phyloP scores from a whole-genome alignment of 1,140 invertebrate species.

The Hylaeus volcanicus region DNA sequence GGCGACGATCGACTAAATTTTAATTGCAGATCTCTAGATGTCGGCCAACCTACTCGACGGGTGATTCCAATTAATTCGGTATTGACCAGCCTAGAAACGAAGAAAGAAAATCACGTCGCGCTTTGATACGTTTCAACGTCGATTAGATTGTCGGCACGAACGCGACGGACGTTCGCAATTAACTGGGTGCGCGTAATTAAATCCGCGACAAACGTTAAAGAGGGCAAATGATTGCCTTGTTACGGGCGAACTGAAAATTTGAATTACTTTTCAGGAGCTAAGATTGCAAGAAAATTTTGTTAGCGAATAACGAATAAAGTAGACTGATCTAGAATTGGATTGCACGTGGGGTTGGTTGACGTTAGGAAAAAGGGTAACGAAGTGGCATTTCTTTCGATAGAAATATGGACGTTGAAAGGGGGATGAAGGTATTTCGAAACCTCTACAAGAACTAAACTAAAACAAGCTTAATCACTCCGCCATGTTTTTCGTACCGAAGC shows the following conservation, averaged over 20 bases:
- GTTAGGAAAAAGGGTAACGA: too few species aligned
- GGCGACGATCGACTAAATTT: constrained; percentile 14
- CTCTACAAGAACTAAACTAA: too few species aligned
- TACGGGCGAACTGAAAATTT: background rate
- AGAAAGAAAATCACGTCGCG: constrained; percentile 22
- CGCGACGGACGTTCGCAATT: constrained; percentile 18
- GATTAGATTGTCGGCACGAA: constrained; percentile 26
- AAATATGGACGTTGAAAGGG: too few species aligned
- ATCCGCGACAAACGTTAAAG: background rate
- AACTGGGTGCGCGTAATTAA: constrained; percentile 26
- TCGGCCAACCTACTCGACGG: constrained; percentile 17
- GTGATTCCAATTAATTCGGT: constrained; percentile 44
- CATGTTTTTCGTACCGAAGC: too few species aligned
- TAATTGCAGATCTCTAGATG: constrained; percentile 41
- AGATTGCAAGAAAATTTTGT: too few species aligned
- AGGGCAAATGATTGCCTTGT: background rate
- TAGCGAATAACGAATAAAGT: too few species aligned
- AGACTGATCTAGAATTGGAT: too few species aligned
- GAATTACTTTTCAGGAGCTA: too few species aligned
- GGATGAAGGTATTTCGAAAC: too few species aligned
- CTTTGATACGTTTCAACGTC: constrained; percentile 25
- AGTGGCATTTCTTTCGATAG: too few species aligned
- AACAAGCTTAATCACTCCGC: too few species aligned
- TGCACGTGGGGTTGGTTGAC: too few species aligned
- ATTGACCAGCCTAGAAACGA: background rate